Base-by-base conservation (phyloP, 30 jellyfish, hydroid and myxozoan genomes). In the Turritopsis dohrnii region DNA sequence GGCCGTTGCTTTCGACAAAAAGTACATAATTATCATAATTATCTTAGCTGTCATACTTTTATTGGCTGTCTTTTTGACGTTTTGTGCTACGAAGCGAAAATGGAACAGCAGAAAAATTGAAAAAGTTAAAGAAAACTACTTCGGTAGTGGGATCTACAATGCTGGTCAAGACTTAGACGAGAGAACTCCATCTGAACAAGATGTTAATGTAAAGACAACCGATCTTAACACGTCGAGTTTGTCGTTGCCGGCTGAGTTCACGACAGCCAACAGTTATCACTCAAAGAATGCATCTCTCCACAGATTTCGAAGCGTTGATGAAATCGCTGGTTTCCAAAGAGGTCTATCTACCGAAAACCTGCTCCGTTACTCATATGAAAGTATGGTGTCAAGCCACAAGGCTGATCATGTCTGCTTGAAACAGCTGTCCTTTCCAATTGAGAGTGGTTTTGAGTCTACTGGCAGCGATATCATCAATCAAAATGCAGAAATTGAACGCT, bases 361-460 rank as follows among this genome's bases (percentile, higher is more conserved):
- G 83, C 4, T n/a, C 17, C 29, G 29, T 21, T 9, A 23, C 17
- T 69, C 77, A 27, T 27, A 19, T n/a, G 77, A 69, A 27, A 1
- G 31, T 9, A 1, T 1, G 30, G 60, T 13, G 13, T 41, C 60
- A 3, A 41, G 13, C 60, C 60, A 41, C 60, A 41, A 41, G 5
- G 65, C 20, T 16, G 83, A 74, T 19, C 52, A n/a, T 26, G 13
- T 24, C 21, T 16, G 27, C 18, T 17, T 24, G 28, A 13, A 22
- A 74, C 83, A 74, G 24, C 16, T 29, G 16, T 21, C 94, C 52
- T 94, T 90, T 53, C 97, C 95, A 26, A 74, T 85, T 65, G 97
- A 90, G 60, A 81, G 92, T 79, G 97, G 97, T 25, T 90, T 90
- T 69, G 95, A 90, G 52, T 90, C 97, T 5, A 85, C 97, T 22